phyloP scores from a whole-genome alignment of 2,113 vertebrate genomes.

The Micronycteris hirsuta region DNA sequence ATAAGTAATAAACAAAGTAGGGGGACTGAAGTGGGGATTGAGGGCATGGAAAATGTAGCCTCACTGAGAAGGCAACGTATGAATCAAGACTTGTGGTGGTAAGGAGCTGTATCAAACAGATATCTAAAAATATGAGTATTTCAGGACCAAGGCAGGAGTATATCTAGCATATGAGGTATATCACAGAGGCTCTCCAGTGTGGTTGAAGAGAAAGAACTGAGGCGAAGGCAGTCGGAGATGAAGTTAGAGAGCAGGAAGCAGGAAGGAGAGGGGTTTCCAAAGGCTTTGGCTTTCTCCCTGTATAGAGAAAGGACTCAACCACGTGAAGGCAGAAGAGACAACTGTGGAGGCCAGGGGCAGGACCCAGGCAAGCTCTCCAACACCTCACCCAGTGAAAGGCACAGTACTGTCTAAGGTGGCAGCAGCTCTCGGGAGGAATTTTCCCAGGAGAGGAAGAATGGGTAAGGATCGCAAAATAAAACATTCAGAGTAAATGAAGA shows the following conservation, averaged over 20 bases:
- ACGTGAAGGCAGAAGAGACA: neutral
- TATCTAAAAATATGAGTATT: neutral
- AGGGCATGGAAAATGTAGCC: neutral
- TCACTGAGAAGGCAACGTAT: neutral
- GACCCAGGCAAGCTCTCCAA: neutral
- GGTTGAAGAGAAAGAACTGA: neutral
- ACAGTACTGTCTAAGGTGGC: rapidly evolving
- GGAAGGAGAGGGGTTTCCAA: neutral
- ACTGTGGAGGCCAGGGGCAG: neutral
- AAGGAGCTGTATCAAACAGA: neutral
- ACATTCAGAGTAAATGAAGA: neutral
- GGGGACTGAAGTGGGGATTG: rapidly evolving
- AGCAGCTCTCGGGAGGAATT: neutral
- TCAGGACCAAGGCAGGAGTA: neutral
- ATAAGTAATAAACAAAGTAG: neutral
- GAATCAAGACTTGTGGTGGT: neutral
- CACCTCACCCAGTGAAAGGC: neutral
- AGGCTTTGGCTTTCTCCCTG: neutral
- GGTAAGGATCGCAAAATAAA: neutral
- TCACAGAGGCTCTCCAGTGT: neutral
- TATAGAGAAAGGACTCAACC: neutral
- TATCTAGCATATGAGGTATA: neutral
- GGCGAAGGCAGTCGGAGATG: neutral
- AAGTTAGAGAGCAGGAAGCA: neutral
- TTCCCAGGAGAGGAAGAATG: neutral